Conservation (phyloP, 2,797 vertebrate genomes). For the Melanotaenia maccullochi region DNA sequence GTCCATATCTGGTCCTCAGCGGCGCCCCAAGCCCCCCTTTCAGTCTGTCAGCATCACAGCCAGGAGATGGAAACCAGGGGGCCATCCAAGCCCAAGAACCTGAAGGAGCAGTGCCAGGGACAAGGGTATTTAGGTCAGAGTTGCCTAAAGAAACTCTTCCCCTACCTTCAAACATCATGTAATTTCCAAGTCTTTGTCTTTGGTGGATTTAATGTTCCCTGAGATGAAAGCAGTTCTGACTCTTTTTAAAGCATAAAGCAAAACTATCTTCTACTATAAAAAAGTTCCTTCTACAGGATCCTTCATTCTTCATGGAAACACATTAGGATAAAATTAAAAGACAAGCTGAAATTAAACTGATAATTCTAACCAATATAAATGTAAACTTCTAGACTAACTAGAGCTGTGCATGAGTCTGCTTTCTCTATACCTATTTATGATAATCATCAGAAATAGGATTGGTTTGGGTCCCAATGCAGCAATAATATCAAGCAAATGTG, state of each 20-base stretch:
- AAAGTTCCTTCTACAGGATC: no score
- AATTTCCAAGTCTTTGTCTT: neutral
- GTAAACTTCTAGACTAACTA: no score
- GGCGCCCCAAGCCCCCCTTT: constrained; percentile 65
- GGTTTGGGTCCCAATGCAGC: no score
- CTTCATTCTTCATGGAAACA: no score
- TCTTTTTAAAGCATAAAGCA: neutral
- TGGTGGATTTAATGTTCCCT: neutral
- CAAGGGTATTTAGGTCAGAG: constrained; percentile 29
- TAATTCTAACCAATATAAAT: no score
- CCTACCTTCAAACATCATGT: constrained; percentile 19
- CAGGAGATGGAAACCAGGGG: constrained; percentile 39
- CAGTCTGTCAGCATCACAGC: constrained; percentile 54
- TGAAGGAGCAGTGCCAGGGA: constrained; percentile 15
- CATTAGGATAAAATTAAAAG: no score
- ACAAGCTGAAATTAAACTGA: no score
- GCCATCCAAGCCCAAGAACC: constrained; percentile 20
- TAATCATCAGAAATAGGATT: no score
- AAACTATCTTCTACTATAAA: no score
- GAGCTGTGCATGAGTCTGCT: no score
- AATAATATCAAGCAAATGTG: no score
- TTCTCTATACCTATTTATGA: no score
- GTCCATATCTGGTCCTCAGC: constrained; percentile 61
- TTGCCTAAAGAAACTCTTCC: constrained; percentile 30
- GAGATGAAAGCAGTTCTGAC: neutral